These are phyloP conservation scores for Amorpha juglandis DNA, from an alignment of 2,888 invertebrate species.

Conservation along the genomic window DNA sequence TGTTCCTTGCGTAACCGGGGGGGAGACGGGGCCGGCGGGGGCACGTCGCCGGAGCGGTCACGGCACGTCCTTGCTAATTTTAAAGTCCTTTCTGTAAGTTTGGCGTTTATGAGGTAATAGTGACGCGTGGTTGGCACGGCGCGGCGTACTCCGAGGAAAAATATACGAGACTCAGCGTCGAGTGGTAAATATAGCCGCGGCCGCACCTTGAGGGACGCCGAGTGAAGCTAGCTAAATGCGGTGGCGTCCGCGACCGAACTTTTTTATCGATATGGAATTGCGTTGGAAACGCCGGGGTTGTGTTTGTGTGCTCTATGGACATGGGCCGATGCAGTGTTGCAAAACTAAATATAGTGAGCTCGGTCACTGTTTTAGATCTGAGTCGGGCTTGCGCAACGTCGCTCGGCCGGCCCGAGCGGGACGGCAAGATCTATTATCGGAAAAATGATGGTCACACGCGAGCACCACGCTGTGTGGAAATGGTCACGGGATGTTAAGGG, in stretches of 20 bases:
- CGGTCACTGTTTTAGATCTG: constrained; percentile 73
- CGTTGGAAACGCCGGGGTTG: constrained; percentile 53
- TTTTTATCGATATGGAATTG: neutral
- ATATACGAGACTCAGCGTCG: constrained; percentile 57
- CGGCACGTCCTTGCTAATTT: constrained; percentile 81
- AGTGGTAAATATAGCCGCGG: constrained; percentile 43
- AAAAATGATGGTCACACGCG: constrained; percentile 56
- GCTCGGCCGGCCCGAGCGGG: constrained; percentile 53
- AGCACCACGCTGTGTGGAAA: constrained; percentile 36
- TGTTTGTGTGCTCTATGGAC: constrained; percentile 66
- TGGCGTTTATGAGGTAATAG: constrained; percentile 80
- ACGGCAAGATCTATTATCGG: constrained; percentile 78
- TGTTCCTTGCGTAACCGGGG: constrained; percentile 51
- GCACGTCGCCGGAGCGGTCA: constrained; percentile 39
- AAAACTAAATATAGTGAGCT: constrained; percentile 73
- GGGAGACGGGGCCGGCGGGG: neutral
- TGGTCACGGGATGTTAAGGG: constrained; percentile 1
- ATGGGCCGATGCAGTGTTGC: constrained; percentile 73
- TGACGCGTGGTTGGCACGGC: constrained; percentile 75
- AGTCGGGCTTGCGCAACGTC: constrained; percentile 75
- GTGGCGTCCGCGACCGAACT: constrained; percentile 28
- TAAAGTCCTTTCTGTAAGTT: constrained; percentile 81
- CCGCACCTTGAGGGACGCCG: constrained; percentile 71
- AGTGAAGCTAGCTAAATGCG: constrained; percentile 34
- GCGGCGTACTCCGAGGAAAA: constrained; percentile 72